These are phyloP conservation scores for Gibbula magus DNA, from an alignment of 2,888 invertebrate genomes.

Conservation along the genomic window DNA sequence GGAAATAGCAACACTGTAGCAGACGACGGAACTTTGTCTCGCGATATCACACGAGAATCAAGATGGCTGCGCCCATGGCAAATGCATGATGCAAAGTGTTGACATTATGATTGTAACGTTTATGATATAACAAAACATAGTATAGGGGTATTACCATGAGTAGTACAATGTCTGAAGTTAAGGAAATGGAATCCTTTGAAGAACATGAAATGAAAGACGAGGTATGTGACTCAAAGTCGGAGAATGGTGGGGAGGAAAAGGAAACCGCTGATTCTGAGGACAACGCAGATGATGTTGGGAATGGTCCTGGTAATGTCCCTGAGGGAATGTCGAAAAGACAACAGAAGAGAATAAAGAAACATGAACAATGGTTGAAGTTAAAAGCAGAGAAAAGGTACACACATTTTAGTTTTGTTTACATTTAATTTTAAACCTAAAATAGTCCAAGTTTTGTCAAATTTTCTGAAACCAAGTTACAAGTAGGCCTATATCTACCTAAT, in stretches of 20 bases:
- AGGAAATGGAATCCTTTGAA: not conserved
- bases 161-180: not conserved
- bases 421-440: not conserved
- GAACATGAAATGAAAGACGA: not conserved
- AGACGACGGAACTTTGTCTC: slow-evolving; percentile 44
- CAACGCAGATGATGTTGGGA: too few relatives aligned
- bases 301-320: too few relatives aligned
- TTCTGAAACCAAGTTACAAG: too few relatives aligned
- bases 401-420: not conserved
- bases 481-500: too few relatives aligned
- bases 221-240: too few relatives aligned
- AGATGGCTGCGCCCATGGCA: slow-evolving; percentile 55
- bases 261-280: too few relatives aligned
- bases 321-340: slow-evolving; percentile 79
- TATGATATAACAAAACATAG: too few relatives aligned
- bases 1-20: slow-evolving; percentile 26
- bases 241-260: too few relatives aligned
- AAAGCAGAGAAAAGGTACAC: slow-evolving; percentile 61
- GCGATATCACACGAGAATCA: slow-evolving; percentile 47
- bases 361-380: slow-evolving; percentile 78
- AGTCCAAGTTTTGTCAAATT: not conserved
- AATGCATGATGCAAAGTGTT: not conserved
- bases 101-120: not conserved
- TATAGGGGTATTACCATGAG: too few relatives aligned
- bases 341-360: slow-evolving; percentile 82